Evolutionary conservation across 2,113 vertebrate species (phyloP), one percentile per base, ranked within the genome.

Genomic region (Emydocephalus ijimae): DNA sequence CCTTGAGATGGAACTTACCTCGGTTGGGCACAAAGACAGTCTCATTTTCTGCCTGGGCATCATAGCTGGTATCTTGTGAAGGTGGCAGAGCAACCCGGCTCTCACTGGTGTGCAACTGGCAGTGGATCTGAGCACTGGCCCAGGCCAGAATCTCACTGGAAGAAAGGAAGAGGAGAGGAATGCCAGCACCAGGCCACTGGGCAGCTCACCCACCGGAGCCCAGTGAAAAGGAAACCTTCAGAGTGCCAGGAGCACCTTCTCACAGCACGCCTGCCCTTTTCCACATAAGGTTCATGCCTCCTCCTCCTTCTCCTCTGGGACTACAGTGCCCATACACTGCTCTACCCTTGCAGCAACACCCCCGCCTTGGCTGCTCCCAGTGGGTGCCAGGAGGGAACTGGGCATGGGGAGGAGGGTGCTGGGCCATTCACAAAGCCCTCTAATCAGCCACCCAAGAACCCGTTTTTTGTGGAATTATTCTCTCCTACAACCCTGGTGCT

Each of bases 111-210:
- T 99, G 99, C 92, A 99, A 99, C 97, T 99, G 99, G 96, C 99
- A 99, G 96, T 99, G 99, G 94, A 99, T 99, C 96, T 99, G 99
- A 4, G 99, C 98, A 0, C 99, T 99, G 95, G 99, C 98, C 99
- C 99, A 99, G 0, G 99, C 99, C 95, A 99, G 96, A 98, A 99
- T 99, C 97, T 99, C 99, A 95, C 99, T 99, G 96, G 24, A 54
- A 86, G 90, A 15, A 94, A 45, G 3, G 59, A 95, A 26, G 95
- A 3, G 52, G 39, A 29, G 14, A 45, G 21, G 5, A 39, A 15
- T 10, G 8, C 21, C 24, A 52, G 34, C 1, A 8, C 5, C 8
- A 9, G 54, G 54, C 55, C 34, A 7, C 4, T 10, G 6, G 34
- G 39, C 3, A 24, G 23, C 11, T 26, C 45, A 15, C 45, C 24